Conservation (phyloP, 2,113 vertebrate species). For the Ia io region DNA sequence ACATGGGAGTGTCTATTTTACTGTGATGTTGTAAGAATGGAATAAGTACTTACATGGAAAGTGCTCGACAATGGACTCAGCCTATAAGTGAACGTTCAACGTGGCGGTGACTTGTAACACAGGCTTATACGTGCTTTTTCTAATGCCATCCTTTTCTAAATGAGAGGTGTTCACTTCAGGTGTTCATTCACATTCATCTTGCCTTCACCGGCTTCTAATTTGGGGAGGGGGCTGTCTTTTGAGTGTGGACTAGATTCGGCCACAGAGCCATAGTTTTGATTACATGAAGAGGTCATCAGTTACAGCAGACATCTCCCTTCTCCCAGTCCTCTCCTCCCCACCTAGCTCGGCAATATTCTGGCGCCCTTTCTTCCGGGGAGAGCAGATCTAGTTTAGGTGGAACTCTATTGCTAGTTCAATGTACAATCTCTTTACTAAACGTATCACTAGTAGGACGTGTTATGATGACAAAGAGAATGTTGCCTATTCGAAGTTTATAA, state of each 20-base stretch:
- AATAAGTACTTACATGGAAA: not conserved
- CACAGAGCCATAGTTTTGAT: not conserved
- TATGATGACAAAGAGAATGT: not conserved
- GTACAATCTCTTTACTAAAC: not conserved
- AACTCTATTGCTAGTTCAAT: not conserved
- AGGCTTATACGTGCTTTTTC: not conserved
- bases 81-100: not conserved
- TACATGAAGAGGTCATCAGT: not conserved
- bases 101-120: not conserved
- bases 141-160: not conserved
- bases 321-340: not conserved
- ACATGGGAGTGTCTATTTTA: not conserved
- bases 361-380: not conserved
- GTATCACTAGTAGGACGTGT: not conserved
- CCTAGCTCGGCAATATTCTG: not conserved
- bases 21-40: not conserved
- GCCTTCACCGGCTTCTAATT: not conserved
- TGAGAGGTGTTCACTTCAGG: not conserved
- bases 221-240: not conserved
- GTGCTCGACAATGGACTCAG: too few species aligned
- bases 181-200: too few species aligned
- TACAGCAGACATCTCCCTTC: not conserved
- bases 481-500: not conserved
- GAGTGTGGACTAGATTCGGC: not conserved
- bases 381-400: not conserved